Conservation (phyloP, 2,888 invertebrate species). For the Sussaba pulchella region DNA sequence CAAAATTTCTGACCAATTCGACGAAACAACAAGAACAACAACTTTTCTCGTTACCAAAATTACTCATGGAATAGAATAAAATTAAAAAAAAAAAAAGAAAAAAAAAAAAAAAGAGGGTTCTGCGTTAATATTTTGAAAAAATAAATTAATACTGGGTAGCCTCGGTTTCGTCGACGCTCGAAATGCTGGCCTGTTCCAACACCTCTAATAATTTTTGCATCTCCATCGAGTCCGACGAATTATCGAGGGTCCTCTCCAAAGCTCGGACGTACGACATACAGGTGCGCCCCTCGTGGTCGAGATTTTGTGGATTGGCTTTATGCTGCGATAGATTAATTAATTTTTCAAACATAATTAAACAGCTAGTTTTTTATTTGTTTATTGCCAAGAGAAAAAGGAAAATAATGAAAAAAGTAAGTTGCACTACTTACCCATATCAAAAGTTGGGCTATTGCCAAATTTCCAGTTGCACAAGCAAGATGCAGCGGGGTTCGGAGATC, state of each 20-base stretch:
- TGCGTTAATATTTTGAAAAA: constrained; percentile 35
- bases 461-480: constrained; percentile 95
- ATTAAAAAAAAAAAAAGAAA: no score
- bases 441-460: constrained; percentile 95
- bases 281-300: constrained; percentile 94
- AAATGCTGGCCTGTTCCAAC: constrained; percentile 80
- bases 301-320: constrained; percentile 95
- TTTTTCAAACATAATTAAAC: not conserved
- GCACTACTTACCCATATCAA: constrained; percentile 93
- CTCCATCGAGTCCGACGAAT: constrained; percentile 80
- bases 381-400: no score
- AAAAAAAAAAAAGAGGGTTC: constrained; percentile 15
- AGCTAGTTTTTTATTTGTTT: not conserved
- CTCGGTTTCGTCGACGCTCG: constrained; percentile 79
- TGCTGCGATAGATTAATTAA: constrained; percentile 87
- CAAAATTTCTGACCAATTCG: no score
- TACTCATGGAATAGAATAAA: no score
- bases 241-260: constrained; percentile 80
- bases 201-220: constrained; percentile 82
- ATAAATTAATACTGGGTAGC: constrained; percentile 80
- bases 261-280: constrained; percentile 92
- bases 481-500: constrained; percentile 94
- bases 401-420: not conserved
- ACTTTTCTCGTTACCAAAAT: not conserved
- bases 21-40: no score